Evolutionary conservation across 2,113 vertebrate genomes (phyloP).

Genomic region (Nyctereutes procyonoides): DNA sequence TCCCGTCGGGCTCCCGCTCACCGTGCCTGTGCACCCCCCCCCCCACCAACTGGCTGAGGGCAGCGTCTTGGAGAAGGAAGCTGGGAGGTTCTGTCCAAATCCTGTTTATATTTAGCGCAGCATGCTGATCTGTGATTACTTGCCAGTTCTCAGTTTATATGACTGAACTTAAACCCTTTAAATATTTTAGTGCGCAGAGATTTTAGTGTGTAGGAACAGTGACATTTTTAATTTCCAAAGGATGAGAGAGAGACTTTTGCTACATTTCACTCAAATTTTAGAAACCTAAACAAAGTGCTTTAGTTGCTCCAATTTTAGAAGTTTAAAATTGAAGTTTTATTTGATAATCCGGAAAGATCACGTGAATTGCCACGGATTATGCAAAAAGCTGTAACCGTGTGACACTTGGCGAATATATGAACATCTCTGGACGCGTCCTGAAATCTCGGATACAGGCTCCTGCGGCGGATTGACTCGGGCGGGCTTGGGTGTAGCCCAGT

Average conservation of each 20-base stretch:
- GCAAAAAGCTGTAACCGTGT: background rate
- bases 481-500: accelerated
- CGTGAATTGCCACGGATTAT: background rate
- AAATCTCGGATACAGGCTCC: background rate
- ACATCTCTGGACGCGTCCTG: background rate
- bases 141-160: background rate
- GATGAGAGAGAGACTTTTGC: background rate
- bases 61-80: background rate
- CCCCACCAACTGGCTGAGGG: too few relatives aligned
- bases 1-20: background rate
- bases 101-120: background rate
- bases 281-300: background rate
- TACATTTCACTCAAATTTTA: background rate
- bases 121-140: background rate
- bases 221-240: background rate
- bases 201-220: background rate
- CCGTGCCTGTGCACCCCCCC: background rate
- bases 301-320: background rate
- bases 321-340: background rate
- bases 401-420: background rate
- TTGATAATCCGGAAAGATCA: background rate
- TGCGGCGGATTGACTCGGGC: accelerated
- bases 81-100: background rate
- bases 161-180: background rate
- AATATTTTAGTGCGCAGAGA: background rate